Base-by-base conservation (phyloP, 2,888 invertebrate species). In the Geotrupes spiniger region DNA sequence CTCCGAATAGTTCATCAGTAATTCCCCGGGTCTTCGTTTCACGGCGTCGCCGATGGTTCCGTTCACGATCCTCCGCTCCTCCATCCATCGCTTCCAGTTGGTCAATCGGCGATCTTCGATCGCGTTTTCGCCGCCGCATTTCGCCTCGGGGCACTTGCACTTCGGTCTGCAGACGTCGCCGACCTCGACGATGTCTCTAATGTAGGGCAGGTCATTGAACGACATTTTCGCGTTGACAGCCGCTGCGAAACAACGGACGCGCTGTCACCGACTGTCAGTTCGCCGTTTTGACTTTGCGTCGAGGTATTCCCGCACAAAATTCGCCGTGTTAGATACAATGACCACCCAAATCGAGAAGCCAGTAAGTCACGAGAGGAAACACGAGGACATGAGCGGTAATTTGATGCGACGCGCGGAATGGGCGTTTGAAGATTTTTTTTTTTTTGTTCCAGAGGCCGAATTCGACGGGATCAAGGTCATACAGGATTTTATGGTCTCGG, bases 81-180 rank as follows among this genome's bases (percentile, higher is more conserved):
- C 12, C 56, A 69, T 54, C 71, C 70, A 71, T 59, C 56, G 51
- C 36, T 63, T 54, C 69, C 70, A 71, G 37, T 69, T 63, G 36
- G 54, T 46, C 40, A 69, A 49, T 4, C 61, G 52, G 12, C 42
- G 52, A 6, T 33, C 15, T 17, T 26, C 1, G 21, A 29, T 15
- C 14, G 8, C 15, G 28, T 29, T 25, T 33, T 16, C 21, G 9
- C 27, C 42, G n/a, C n/a, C n/a, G n/a, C n/a, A n/a, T n/a, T 5
- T 17, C 15, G 28, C 42, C 28, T n/a, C n/a, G n/a, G 9, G 37
- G 15, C 37, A 37, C 5, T 4, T 15, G 37, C 37, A 10, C 4
- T 37, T 37, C 12, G 15, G 11, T 14, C 6, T 29, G 21, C 21
- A 21, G 21, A 21, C 21, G 14, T 27, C n/a, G 2, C 11, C 1